Base-by-base conservation (phyloP, 1,140 invertebrate species). In the Holcopasites calliopsidis region DNA sequence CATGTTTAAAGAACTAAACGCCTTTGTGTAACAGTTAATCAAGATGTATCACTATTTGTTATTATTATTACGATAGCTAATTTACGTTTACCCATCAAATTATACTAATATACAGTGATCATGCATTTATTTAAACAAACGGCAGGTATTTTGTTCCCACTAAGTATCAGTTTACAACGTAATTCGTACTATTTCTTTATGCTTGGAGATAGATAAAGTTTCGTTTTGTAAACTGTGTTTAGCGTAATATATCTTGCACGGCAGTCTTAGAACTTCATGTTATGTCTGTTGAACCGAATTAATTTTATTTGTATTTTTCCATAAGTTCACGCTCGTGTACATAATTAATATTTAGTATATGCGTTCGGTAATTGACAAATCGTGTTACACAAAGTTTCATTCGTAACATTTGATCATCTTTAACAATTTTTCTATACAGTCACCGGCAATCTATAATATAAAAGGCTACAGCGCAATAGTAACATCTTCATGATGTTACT, bases 401-500 rank as follows among this genome's bases (percentile, higher is more conserved):
- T 11, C 6, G 44, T 4, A 47, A n/a, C 16, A 4, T n/a, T 16
- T 47, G 44, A 47, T 44, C 11, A n/a, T 16, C 26, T 49, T 50
- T 35, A 23, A 18, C 18, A 33, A 55, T 31, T 47, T 31, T 62
- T 58, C 61, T 62, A 16, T 75, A 52, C 55, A 68, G 44, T n/a
- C 72, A 54, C 11, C n/a, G 26, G 38, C 38, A 65, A 54, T 52
- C 35, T 42, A 23, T 64, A 44, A 2, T 66, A 47, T 81, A 64
- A 38, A 64, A 60, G 62, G 26, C 44, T 47, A 72, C 69, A 55
- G n/a, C 55, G 23, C 49, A 77, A 61, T 62, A 64, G 18, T 44
- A 74, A 42, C 26, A 58, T 61, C 44, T 21, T n/a, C n/a, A n/a
- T n/a, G n/a, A n/a, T n/a, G n/a, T n/a, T 77, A 73, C 58, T 62